Evolutionary conservation across 2,888 invertebrate species (phyloP).

Genomic region (Perdita meconis): DNA sequence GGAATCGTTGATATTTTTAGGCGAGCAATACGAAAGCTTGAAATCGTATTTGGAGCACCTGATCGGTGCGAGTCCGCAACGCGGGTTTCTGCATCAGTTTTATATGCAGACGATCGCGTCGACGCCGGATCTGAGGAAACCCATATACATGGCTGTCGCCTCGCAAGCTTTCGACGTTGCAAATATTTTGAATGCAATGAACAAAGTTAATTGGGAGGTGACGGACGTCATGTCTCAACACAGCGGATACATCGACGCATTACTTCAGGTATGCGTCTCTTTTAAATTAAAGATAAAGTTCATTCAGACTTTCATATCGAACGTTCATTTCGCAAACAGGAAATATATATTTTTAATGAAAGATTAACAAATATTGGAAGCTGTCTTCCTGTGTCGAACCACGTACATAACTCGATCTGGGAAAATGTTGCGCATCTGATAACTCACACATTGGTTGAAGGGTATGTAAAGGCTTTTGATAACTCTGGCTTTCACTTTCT

Average conservation of each 20-base stretch:
- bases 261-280: constrained; percentile 86
- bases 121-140: constrained; percentile 91
- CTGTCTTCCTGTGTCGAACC: constrained; percentile 89
- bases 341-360: constrained; percentile 91
- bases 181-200: constrained; percentile 92
- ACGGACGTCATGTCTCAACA: constrained; percentile 98
- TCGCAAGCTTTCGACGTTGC: constrained; percentile 92
- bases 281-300: neutral
- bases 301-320: neutral
- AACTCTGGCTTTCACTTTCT: neutral
- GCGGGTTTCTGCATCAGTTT: constrained; percentile 89
- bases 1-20: constrained; percentile 96
- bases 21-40: constrained; percentile 93
- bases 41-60: constrained; percentile 94
- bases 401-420: constrained; percentile 92
- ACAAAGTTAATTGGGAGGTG: constrained; percentile 97
- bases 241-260: constrained; percentile 93
- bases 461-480: constrained; percentile 86
- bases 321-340: constrained; percentile 81
- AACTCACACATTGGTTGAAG: constrained; percentile 96
- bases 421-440: constrained; percentile 94
- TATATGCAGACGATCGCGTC: constrained; percentile 90
- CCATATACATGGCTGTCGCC: constrained; percentile 94
- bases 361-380: constrained; percentile 90
- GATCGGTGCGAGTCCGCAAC: constrained; percentile 88